Percentiles rank a stretch among this genome's conserved stretches.
phyloP scores from a whole-genome alignment of 2,113 vertebrate species.

The Oncorhynchus kisutch region DNA sequence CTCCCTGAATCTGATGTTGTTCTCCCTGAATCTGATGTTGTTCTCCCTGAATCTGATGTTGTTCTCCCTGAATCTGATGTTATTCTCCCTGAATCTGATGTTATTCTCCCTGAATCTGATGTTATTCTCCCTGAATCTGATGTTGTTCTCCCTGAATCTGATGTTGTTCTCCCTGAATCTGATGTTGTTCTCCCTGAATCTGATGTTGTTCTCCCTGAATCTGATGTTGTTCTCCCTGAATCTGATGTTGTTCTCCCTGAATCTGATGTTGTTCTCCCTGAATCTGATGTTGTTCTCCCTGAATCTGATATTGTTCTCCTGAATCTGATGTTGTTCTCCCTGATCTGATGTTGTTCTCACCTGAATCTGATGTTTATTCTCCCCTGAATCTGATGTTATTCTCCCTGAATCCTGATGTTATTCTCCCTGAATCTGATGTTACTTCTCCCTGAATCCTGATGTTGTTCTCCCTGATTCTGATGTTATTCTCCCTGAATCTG shows the following conservation, averaged over 20 bases:
- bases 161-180: too few relatives aligned
- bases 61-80: background rate
- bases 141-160: background rate
- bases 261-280: background rate
- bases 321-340: background rate
- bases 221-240: background rate
- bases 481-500: background rate
- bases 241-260: too few relatives aligned
- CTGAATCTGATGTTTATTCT: background rate
- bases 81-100: too few relatives aligned
- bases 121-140: too few relatives aligned
- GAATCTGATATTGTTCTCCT: background rate
- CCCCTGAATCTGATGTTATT: too few relatives aligned
- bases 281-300: background rate
- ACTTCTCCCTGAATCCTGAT: too few relatives aligned
- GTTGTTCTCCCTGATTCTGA: background rate
- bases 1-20: too few relatives aligned
- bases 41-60: too few relatives aligned
- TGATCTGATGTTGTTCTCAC: constrained; percentile 1
- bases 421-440: background rate
- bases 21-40: background rate
- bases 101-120: background rate
- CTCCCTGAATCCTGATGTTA: background rate
- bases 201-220: too few relatives aligned
- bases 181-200: background rate